Conservation (phyloP, 1,140 invertebrate species). For the Papilio machaon region DNA sequence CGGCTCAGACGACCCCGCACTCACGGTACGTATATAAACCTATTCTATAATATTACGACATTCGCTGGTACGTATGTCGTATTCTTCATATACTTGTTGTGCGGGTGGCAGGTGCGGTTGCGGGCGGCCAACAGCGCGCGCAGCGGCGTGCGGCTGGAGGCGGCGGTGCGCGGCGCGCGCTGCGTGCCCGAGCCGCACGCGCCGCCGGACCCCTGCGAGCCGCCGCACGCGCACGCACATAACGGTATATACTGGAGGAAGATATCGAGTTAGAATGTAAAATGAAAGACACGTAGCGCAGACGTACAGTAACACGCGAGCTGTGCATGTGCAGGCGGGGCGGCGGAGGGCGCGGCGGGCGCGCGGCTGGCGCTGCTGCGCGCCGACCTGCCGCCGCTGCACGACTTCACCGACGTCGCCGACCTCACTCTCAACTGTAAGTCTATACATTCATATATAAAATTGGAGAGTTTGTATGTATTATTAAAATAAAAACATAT, state of each 20-base stretch:
- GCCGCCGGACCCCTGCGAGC: conserved; percentile 48
- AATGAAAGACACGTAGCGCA: no score
- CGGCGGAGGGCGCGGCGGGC: conserved; percentile 40
- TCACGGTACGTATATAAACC: conserved; percentile 49
- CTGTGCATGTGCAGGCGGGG: conserved; percentile 41
- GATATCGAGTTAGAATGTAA: no score
- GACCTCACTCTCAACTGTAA: conserved; percentile 90
- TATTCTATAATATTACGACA: neutral
- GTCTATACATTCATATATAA: no score
- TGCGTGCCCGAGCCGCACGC: conserved; percentile 50
- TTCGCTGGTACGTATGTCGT: no score
- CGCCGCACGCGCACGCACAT: conserved; percentile 43
- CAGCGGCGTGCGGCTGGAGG: conserved; percentile 51
- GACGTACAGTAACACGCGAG: no score
- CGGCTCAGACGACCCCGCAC: conserved; percentile 63
- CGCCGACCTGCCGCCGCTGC: conserved; percentile 56
- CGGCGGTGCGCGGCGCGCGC: conserved; percentile 52
- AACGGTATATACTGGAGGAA: conserved; percentile 44
- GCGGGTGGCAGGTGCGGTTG: conserved; percentile 54
- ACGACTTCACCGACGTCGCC: conserved; percentile 82
- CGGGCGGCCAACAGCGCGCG: conserved; percentile 67
- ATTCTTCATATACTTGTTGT: no score
- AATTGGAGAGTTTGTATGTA: no score
- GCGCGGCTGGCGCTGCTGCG: conserved; percentile 55
- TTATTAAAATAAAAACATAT: neutral